Conservation (phyloP, 2,888 invertebrate genomes). For the Sinotaia quadrata region DNA sequence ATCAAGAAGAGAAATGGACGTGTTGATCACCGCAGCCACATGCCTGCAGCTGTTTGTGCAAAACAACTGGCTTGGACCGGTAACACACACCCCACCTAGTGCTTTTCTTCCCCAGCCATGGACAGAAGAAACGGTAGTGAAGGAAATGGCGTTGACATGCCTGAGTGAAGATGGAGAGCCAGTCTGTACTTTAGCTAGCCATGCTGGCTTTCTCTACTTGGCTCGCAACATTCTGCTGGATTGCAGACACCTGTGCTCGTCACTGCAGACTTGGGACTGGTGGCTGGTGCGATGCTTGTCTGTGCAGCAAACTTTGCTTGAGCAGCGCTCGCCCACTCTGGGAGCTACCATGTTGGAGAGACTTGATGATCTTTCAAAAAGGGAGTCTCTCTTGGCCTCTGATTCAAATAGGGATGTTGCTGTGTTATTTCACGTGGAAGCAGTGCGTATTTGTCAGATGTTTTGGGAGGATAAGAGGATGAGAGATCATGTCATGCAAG, state of each 20-base stretch:
- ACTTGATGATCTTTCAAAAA: slow-evolving; percentile 51
- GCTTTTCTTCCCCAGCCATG: background rate
- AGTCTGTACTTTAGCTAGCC: slow-evolving; percentile 51
- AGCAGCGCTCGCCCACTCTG: slow-evolving; percentile 79
- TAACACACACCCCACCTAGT: slow-evolving; percentile 49
- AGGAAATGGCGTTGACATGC: slow-evolving; percentile 37
- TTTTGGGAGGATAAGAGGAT: slow-evolving; percentile 83
- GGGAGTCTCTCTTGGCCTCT: slow-evolving; percentile 51
- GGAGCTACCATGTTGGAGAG: slow-evolving; percentile 53
- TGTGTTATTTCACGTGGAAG: slow-evolving; percentile 75
- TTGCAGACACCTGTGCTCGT: slow-evolving; percentile 43
- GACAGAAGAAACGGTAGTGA: slow-evolving; percentile 12
- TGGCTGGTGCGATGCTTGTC: slow-evolving; percentile 84
- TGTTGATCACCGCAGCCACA: slow-evolving; percentile 78
- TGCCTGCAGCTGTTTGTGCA: slow-evolving; percentile 83
- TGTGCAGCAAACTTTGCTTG: slow-evolving; percentile 83
- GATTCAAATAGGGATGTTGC: slow-evolving; percentile 53
- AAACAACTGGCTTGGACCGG: slow-evolving; percentile 86
- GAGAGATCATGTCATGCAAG: slow-evolving; percentile 79
- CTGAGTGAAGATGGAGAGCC: slow-evolving; percentile 67
- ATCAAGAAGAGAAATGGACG: slow-evolving; percentile 62
- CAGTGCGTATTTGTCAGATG: slow-evolving; percentile 80
- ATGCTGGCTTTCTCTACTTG: slow-evolving; percentile 74
- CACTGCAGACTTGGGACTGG: slow-evolving; percentile 76
- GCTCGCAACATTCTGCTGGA: slow-evolving; percentile 62